Evolutionary conservation across 1,140 invertebrate genomes (phyloP).

Genomic region (Drosophila pruinosa): DNA sequence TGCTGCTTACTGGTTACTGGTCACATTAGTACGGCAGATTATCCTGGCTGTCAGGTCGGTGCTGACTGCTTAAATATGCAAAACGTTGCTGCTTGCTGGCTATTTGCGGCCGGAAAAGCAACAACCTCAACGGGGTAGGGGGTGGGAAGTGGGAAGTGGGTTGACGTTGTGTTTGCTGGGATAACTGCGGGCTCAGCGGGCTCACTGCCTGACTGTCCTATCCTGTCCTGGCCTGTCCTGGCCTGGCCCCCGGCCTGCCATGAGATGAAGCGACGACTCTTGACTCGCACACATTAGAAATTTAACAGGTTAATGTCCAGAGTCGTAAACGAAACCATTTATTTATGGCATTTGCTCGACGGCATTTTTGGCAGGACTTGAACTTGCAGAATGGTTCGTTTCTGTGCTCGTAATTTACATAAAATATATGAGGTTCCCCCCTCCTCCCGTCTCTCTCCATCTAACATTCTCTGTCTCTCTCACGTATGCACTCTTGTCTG

Average conservation of each 20-base stretch:
- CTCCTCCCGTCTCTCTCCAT: not conserved
- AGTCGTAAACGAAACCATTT: constrained; percentile 81
- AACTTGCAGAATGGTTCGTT: constrained; percentile 15
- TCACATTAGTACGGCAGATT: constrained; percentile 77
- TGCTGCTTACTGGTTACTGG: constrained; percentile 31
- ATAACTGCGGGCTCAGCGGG: constrained; percentile 37
- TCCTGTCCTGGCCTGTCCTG: not conserved
- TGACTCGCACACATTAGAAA: constrained; percentile 76
- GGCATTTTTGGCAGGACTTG: constrained; percentile 47
- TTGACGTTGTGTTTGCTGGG: constrained; percentile 29
- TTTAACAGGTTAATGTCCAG: constrained; percentile 82
- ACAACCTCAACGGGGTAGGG: constrained; percentile 29
- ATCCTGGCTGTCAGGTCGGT: constrained; percentile 59
- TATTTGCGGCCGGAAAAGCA: constrained; percentile 62
- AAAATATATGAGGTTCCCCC: constrained; percentile 49
- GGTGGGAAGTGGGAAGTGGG: not conserved
- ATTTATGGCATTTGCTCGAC: constrained; percentile 67
- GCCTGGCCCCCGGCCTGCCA: not conserved
- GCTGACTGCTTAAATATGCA: constrained; percentile 77
- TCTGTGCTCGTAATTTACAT: constrained; percentile 65
- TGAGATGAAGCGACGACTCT: not conserved
- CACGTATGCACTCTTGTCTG: not conserved
- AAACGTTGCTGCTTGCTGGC: constrained; percentile 61
- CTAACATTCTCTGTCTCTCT: not conserved
- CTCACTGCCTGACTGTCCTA: constrained; percentile 5